Evolutionary conservation across 2,888 invertebrate genomes (phyloP).

Genomic region (Chironomus riparius): DNA sequence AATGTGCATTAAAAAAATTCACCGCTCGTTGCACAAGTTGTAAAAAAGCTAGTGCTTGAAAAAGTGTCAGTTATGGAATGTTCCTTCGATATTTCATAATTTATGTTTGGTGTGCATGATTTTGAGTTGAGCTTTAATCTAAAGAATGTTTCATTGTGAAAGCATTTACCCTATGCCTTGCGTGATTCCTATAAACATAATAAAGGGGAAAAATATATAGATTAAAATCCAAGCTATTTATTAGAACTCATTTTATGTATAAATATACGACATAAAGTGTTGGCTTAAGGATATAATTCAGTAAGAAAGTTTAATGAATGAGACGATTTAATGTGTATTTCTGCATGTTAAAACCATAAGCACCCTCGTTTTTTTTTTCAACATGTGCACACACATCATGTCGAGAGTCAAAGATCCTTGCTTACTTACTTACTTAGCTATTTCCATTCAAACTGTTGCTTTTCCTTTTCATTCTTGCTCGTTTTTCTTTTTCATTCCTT

Average conservation of each 20-base stretch:
- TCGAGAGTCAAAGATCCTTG: too few species aligned
- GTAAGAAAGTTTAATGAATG: too few species aligned
- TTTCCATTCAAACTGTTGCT: not conserved
- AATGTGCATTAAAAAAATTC: not conserved
- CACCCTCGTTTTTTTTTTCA: too few species aligned
- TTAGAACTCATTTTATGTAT: not conserved
- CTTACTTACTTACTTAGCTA: too few species aligned
- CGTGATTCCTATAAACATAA: not conserved
- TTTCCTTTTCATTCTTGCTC: not conserved
- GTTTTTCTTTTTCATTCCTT: not conserved
- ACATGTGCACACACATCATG: not conserved
- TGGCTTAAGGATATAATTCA: too few species aligned
- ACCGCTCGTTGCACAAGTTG: not conserved
- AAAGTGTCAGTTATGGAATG: conserved; percentile 12
- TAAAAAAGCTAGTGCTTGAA: not conserved
- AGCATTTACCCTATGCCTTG: not conserved
- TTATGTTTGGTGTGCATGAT: not conserved
- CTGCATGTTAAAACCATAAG: too few species aligned
- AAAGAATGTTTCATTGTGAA: not conserved
- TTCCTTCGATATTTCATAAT: not conserved
- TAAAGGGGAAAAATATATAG: too few species aligned
- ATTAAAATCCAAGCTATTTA: not conserved
- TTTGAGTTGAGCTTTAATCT: not conserved
- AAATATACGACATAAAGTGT: not conserved
- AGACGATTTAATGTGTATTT: too few species aligned